Evolutionary conservation across 2,888 invertebrate genomes (phyloP).

Genomic region (Subacronicta megacephala): DNA sequence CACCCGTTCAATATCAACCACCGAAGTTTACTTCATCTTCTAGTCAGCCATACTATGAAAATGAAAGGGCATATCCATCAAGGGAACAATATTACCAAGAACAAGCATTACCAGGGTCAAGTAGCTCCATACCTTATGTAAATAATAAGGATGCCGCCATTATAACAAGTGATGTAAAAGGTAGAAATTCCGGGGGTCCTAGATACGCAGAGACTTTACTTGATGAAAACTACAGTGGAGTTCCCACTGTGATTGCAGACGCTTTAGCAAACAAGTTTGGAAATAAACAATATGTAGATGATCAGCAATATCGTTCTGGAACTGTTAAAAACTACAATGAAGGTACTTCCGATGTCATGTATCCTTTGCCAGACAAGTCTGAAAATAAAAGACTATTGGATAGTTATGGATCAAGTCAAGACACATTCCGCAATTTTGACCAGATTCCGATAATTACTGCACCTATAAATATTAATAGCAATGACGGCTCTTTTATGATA

Average conservation of each 20-base stretch:
- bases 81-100: slow-evolving; percentile 16
- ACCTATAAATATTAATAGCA: not conserved
- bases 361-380: not conserved
- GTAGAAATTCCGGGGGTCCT: not conserved
- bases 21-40: slow-evolving; percentile 5
- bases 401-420: not conserved
- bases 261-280: not conserved
- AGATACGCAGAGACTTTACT: not conserved
- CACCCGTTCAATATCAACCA: slow-evolving; percentile 12
- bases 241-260: not conserved
- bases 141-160: slow-evolving; percentile 5
- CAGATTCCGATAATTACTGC: not conserved
- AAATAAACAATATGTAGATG: slow-evolving; percentile 1
- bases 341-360: not conserved
- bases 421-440: too few species aligned
- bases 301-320: not conserved
- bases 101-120: slow-evolving; percentile 5
- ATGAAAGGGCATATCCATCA: not conserved
- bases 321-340: slow-evolving; percentile 22
- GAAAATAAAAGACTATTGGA: not conserved
- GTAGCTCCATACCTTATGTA: slow-evolving; percentile 7
- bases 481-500: not conserved
- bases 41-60: not conserved
- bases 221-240: slow-evolving; percentile 1
- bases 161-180: not conserved